Conservation (phyloP, 2,797 vertebrate species). For the Melanogrammus aeglefinus region DNA sequence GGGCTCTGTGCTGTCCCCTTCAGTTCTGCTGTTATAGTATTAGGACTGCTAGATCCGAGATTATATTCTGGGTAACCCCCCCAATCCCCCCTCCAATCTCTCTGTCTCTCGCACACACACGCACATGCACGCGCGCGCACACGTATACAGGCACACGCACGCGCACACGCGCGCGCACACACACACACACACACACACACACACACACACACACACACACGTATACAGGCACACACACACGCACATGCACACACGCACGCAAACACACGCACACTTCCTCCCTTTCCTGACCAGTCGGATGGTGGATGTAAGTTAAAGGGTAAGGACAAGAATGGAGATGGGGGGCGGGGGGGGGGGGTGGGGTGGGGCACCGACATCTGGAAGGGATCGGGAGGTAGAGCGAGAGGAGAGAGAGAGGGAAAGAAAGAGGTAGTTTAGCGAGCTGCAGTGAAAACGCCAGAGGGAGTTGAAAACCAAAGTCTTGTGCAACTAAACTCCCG, state of each 20-base stretch:
- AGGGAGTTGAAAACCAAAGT: neutral
- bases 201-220: neutral
- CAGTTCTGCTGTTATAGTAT: too few relatives aligned
- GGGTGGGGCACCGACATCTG: conserved; percentile 44
- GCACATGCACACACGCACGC: neutral
- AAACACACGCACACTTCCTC: neutral
- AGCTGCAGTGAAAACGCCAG: neutral
- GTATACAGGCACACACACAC: neutral
- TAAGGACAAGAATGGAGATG: conserved; percentile 30
- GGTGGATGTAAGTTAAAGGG: conserved; percentile 25
- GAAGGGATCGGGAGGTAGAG: conserved; percentile 43
- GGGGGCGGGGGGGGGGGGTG: conserved; percentile 10
- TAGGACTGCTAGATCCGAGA: too few relatives aligned
- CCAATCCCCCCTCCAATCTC: too few relatives aligned
- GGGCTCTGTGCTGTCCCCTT: too few relatives aligned
- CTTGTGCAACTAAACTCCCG: neutral
- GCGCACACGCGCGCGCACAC: neutral
- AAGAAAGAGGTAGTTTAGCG: conserved; percentile 5
- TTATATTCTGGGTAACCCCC: too few relatives aligned
- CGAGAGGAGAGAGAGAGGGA: conserved; percentile 3
- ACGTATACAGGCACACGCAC: neutral
- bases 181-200: neutral
- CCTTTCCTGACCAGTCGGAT: neutral
- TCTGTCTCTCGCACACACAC: too few relatives aligned
- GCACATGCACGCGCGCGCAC: too few relatives aligned